These are phyloP conservation scores for Melieria omissa DNA, from an alignment of 2,888 invertebrate species.

Conservation along the genomic window DNA sequence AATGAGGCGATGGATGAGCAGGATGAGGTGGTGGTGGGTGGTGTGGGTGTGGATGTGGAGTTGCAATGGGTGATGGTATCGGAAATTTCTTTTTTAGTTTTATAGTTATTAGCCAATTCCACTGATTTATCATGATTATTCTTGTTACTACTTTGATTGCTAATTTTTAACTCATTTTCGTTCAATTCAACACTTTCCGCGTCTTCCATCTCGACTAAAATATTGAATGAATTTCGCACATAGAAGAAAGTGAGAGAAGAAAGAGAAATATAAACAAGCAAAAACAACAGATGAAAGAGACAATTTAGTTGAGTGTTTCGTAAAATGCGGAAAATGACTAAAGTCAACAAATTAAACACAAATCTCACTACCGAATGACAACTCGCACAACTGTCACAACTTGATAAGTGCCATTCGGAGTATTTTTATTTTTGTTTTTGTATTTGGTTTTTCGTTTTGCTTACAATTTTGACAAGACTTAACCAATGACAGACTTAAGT, in stretches of 20 bases:
- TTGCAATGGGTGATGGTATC: constrained; percentile 43
- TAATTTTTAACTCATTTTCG: constrained; percentile 48
- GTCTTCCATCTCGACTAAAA: constrained; percentile 66
- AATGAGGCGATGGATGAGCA: constrained; percentile 58
- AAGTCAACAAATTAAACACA: no score
- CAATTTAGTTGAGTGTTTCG: no score
- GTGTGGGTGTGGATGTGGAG: constrained; percentile 31
- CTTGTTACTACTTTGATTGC: constrained; percentile 48
- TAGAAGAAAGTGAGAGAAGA: constrained; percentile 44
- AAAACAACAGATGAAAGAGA: no score
- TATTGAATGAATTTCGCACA: constrained; percentile 38
- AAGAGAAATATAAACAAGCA: constrained; percentile 41
- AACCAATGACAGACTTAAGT: no score
- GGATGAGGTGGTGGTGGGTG: constrained; percentile 43
- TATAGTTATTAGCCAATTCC: constrained; percentile 45
- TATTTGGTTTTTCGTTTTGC: no score
- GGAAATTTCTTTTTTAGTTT: constrained; percentile 45
- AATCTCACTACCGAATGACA: no score
- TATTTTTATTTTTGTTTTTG: no score
- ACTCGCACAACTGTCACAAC: no score
- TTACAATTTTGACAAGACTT: no score
- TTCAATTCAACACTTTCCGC: constrained; percentile 64
- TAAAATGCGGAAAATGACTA: no score
- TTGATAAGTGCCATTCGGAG: no score
- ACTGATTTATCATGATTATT: constrained; percentile 40